Conservation (phyloP, 2,797 vertebrate species). For the Enteromius treurensis region DNA sequence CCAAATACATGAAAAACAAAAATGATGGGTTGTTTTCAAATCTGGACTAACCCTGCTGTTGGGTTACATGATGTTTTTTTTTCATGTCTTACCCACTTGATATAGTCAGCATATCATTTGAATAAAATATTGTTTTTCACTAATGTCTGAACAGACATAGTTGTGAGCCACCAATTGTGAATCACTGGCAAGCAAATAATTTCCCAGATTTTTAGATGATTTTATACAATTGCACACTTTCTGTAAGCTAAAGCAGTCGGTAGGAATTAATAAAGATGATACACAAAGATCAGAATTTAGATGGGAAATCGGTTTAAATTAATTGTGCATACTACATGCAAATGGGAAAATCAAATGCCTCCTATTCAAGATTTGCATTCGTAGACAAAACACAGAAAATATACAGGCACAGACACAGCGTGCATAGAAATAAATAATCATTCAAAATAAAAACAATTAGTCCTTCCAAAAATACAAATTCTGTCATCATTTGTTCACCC, state of each 20-base stretch:
- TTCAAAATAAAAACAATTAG: slow-evolving; percentile 38
- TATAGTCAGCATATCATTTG: background rate
- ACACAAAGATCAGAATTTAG: slow-evolving; percentile 29
- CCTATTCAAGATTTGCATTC: slow-evolving; percentile 47
- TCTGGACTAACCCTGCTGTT: too few relatives aligned
- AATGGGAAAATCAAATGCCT: slow-evolving; percentile 36
- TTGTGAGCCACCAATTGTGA: background rate
- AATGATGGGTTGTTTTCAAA: too few relatives aligned
- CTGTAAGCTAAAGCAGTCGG: slow-evolving; percentile 15
- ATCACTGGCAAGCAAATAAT: background rate
- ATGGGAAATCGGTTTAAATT: slow-evolving; percentile 49
- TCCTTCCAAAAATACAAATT: background rate
- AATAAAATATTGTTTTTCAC: background rate
- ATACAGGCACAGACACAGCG: slow-evolving; percentile 49
- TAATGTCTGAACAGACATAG: background rate
- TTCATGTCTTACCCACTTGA: background rate
- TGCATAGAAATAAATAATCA: slow-evolving; percentile 44
- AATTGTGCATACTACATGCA: slow-evolving; percentile 58
- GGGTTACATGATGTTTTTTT: background rate
- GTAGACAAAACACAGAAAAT: slow-evolving; percentile 47
- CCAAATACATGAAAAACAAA: too few relatives aligned
- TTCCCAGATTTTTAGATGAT: too few relatives aligned
- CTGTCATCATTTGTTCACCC: background rate
- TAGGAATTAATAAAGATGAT: slow-evolving; percentile 40
- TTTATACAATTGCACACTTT: background rate